A percentile compares a stretch with the other conserved stretches of the same genome.
Conservation (phyloP, 1,140 invertebrate species). For the Gonatopus flavifemur region DNA sequence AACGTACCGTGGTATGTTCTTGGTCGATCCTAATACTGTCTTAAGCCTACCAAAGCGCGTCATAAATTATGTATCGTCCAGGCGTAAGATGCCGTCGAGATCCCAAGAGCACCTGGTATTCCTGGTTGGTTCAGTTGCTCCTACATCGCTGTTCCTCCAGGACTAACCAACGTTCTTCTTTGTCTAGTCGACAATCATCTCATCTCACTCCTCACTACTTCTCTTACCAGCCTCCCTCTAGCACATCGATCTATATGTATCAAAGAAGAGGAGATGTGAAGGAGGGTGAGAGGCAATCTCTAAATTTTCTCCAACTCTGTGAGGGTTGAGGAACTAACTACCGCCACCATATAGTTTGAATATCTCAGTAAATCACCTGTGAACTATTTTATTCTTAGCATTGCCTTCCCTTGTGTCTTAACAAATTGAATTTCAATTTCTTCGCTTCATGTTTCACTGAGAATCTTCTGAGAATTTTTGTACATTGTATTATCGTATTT, state of each 20-base stretch:
- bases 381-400: no score
- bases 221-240: background rate
- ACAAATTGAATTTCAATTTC: no score
- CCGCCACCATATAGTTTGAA: no score
- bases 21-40: conserved; percentile 58
- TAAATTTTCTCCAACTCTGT: conserved; percentile 55
- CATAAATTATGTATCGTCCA: conserved; percentile 61
- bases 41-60: conserved; percentile 54
- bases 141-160: conserved; percentile 12
- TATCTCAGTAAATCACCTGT: no score
- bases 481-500: no score
- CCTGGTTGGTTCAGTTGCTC: conserved; percentile 26
- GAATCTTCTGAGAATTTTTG: no score
- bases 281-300: conserved; percentile 22
- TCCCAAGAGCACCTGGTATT: conserved; percentile 58
- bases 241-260: no score
- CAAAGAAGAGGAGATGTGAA: background rate
- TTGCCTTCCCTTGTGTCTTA: no score
- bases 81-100: conserved; percentile 56
- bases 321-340: no score
- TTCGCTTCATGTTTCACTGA: no score
- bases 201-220: conserved; percentile 21
- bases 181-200: conserved; percentile 21
- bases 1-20: conserved; percentile 27
- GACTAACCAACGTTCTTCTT: conserved; percentile 7